Evolutionary conservation across 2,113 vertebrate genomes (phyloP).

Genomic region (Urocolius indicus): DNA sequence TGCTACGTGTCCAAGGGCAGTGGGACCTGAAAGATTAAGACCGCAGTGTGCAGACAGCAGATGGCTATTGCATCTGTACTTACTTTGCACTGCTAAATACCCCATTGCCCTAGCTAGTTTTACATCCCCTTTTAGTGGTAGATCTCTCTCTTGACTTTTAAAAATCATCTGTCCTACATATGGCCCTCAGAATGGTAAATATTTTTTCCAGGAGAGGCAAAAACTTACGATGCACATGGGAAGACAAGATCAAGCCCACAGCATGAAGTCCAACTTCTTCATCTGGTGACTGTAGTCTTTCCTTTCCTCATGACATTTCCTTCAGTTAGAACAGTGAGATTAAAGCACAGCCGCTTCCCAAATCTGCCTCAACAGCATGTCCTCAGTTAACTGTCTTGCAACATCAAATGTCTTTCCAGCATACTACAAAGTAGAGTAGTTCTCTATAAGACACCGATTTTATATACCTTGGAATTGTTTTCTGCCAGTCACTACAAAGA

Average conservation of each 20-base stretch:
- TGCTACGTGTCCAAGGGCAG: neutral
- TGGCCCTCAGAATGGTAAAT: neutral
- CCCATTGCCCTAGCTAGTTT: conserved; percentile 30
- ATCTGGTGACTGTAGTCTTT: neutral
- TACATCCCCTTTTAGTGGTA: conserved; percentile 18
- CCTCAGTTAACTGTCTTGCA: conserved; percentile 21
- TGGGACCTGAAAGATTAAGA: conserved; percentile 13
- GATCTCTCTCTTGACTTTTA: neutral
- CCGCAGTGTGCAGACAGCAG: conserved; percentile 15
- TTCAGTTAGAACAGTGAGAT: neutral
- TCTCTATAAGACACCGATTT: conserved; percentile 14
- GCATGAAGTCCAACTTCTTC: neutral
- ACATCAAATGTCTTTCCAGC: conserved; percentile 6
- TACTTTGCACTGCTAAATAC: conserved; percentile 48
- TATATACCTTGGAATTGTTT: conserved; percentile 23
- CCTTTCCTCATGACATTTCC: neutral
- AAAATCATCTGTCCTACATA: conserved; percentile 53
- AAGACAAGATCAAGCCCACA: conserved; percentile 18
- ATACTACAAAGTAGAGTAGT: neutral
- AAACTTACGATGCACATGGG: neutral
- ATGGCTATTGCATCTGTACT: conserved; percentile 47
- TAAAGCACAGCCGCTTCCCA: neutral
- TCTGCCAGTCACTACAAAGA: conserved; percentile 21
- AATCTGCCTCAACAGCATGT: conserved; percentile 5
- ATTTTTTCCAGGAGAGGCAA: conserved; percentile 20